Base-by-base conservation (phyloP, 1,140 invertebrate genomes). In the Brachionus angularis region DNA sequence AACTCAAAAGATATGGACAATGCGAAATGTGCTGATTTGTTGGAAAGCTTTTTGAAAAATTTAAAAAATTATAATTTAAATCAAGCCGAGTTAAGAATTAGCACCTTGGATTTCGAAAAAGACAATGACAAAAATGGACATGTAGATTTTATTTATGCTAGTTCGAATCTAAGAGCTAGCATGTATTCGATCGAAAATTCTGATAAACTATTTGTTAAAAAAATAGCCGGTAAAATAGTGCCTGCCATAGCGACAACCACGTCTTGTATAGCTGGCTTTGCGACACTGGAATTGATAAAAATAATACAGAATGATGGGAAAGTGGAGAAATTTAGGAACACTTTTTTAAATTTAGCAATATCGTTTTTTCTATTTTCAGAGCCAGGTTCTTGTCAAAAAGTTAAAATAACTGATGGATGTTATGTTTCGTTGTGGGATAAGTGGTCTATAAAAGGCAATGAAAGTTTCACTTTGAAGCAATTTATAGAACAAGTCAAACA, bases 401-500 rank as follows among this genome's bases (percentile, higher is more conserved):
- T 89, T 89, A 0, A 93, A 90, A 79, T 86, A 91, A 75, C 78
- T 52, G 77, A 80, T 72, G 78, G 78, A 1, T 46, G 81, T 34
- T 72, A 72, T 16, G 77, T 78, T 88, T 97, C 94, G 0, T 83
- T 98, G 7, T 99, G 96, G 96, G 96, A 98, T 79, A 86, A 95
- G 61, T 82, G 80, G 80, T 76, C 77, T 31, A 95, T 99, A 80
- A 94, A 98, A 79, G 87, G 98, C 0, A 84, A 89, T 53, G 94
- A 93, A 10, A 93, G 97, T 77, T 85, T 97, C 79, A 96, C 95
- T 0, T 81, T 98, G 16, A 85, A 89, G 75, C 88, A 97, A 79
- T 96, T 98, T 79, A 84, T 98, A 33, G 88, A 94, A 76, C 92
- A 95, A 81, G 96, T 98, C 83, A 89, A 96, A 80, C 83, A 84